These are phyloP conservation scores for Melinopterus prodromus DNA, from an alignment of 2,888 invertebrate genomes.

Conservation along the genomic window DNA sequence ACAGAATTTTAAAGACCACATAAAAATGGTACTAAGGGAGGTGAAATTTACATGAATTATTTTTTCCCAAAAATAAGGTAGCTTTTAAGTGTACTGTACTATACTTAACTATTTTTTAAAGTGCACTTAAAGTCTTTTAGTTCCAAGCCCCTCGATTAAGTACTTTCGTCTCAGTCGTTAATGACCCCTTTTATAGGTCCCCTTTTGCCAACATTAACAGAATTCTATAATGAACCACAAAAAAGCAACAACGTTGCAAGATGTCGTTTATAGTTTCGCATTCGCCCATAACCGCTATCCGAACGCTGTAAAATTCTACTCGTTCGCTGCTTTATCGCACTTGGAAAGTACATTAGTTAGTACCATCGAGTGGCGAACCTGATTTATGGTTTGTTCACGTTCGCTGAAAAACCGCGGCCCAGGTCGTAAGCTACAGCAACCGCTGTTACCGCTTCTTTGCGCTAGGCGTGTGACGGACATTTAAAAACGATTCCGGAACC, in stretches of 20 bases:
- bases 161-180: no score
- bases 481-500: neutral
- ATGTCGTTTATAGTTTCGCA: neutral
- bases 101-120: no score
- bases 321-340: neutral
- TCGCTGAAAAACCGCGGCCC: neutral
- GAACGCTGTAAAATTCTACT: neutral
- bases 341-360: neutral
- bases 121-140: no score
- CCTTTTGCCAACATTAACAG: no score
- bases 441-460: neutral
- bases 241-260: neutral
- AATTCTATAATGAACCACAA: no score
- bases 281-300: neutral
- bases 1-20: no score
- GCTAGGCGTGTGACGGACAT: neutral
- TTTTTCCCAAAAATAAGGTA: no score
- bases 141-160: no score
- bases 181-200: no score
- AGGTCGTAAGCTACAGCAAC: neutral
- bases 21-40: no score
- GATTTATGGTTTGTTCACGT: slow-evolving; percentile 4
- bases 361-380: neutral
- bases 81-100: no score
- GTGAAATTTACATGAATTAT: no score